Evolutionary conservation across 2,888 invertebrate genomes (phyloP).

Genomic region (Euclidia mi): DNA sequence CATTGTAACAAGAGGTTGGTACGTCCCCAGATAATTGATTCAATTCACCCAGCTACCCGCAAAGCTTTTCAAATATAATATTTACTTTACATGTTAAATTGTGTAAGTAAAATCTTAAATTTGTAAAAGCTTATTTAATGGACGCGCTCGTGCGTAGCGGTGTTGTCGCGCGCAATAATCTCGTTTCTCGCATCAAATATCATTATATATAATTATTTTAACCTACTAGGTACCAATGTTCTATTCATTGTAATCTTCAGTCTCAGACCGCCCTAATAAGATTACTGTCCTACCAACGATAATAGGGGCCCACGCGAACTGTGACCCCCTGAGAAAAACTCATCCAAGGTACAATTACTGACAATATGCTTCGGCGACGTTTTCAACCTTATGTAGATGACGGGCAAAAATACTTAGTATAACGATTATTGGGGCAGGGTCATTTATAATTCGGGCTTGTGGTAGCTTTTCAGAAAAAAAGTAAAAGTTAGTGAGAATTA

Average conservation of each 20-base stretch:
- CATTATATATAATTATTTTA: constrained; percentile 9
- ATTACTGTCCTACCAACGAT: constrained; percentile 43
- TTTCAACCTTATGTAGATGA: not conserved
- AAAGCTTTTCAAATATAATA: too few species aligned
- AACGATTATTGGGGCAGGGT: too few species aligned
- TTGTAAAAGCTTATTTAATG: not conserved
- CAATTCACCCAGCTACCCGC: too few species aligned
- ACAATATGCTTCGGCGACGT: constrained; percentile 7
- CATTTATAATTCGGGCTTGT: too few species aligned
- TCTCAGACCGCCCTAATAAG: constrained; percentile 39
- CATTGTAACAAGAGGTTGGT: too few species aligned
- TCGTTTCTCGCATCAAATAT: not conserved
- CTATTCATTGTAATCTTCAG: constrained; percentile 37
- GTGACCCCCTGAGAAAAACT: constrained; percentile 23
- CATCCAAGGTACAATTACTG: constrained; percentile 32
- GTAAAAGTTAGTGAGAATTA: too few species aligned
- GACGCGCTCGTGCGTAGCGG: not conserved
- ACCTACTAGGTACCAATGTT: constrained; percentile 10
- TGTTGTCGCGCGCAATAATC: not conserved
- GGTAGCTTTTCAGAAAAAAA: too few species aligned
- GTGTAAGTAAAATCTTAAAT: not conserved
- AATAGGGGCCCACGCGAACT: constrained; percentile 27
- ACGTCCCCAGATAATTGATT: too few species aligned
- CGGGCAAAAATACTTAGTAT: not conserved
- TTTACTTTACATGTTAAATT: not conserved